phyloP scores from a whole-genome alignment of 2,888 invertebrate species.

The Antheraea assamensis region DNA sequence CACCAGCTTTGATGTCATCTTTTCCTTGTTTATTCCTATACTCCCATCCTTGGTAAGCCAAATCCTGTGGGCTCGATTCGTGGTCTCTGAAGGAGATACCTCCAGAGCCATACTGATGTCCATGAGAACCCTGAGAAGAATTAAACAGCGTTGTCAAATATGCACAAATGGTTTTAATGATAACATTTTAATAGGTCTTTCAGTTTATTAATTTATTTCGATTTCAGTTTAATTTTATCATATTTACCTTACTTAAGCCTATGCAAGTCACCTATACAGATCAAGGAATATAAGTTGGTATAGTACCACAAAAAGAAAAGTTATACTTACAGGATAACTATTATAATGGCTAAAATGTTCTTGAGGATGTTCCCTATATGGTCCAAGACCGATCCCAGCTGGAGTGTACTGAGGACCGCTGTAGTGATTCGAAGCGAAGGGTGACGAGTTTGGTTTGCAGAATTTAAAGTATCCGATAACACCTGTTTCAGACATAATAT shows the following conservation, averaged over 20 bases:
- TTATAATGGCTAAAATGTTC: slow-evolving; percentile 70
- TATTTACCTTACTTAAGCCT: too few relatives aligned
- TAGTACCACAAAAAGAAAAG: neutral
- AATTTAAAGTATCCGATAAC: slow-evolving; percentile 93
- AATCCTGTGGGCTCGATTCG: slow-evolving; percentile 80
- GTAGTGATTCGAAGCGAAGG: slow-evolving; percentile 70
- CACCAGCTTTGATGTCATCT: slow-evolving; percentile 74
- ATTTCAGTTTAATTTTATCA: too few relatives aligned
- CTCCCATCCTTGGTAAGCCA: slow-evolving; percentile 90
- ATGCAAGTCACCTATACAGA: neutral
- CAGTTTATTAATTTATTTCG: too few relatives aligned
- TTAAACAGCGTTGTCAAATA: neutral
- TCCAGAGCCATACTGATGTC: slow-evolving; percentile 70
- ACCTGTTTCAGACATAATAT: slow-evolving; percentile 64
- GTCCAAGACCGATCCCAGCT: slow-evolving; percentile 87
- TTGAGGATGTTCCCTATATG: slow-evolving; percentile 74
- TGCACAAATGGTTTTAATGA: too few relatives aligned
- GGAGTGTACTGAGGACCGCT: slow-evolving; percentile 87
- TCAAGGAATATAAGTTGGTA: neutral
- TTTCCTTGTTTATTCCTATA: slow-evolving; percentile 82
- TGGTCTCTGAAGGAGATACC: slow-evolving; percentile 86
- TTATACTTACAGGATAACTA: slow-evolving; percentile 65
- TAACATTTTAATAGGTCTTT: too few relatives aligned
- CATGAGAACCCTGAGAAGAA: slow-evolving; percentile 54
- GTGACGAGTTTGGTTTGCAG: slow-evolving; percentile 87